Evolutionary conservation across 2,113 vertebrate genomes (phyloP).

Genomic region (Anarrhichthys ocellatus): DNA sequence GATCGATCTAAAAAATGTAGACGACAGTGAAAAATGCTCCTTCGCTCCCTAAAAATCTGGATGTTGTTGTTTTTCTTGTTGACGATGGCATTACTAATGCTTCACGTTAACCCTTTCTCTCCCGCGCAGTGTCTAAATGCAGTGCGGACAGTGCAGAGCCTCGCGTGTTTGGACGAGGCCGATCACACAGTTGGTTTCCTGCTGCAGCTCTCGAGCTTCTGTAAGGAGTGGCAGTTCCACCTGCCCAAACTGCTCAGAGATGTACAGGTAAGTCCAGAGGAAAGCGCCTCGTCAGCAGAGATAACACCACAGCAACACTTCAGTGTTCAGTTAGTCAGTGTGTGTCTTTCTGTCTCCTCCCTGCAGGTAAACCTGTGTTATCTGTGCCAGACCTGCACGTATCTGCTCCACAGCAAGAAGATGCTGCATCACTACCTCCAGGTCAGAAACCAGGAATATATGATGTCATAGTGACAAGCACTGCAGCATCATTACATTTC

Average conservation of each 20-base stretch:
- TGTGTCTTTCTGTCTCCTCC: conserved; percentile 7
- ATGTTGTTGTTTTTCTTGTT: no score
- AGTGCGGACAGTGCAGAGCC: conserved; percentile 92
- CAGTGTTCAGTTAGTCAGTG: neutral
- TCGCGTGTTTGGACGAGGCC: conserved; percentile 95
- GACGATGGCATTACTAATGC: neutral
- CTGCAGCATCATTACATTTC: neutral
- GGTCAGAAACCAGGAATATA: conserved; percentile 76
- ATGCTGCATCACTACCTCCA: conserved; percentile 98
- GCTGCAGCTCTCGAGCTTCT: conserved; percentile 96
- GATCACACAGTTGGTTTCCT: conserved; percentile 98
- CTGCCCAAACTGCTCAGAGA: conserved; percentile 93
- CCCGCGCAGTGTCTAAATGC: conserved; percentile 91
- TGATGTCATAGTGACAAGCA: neutral
- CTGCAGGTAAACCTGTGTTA: conserved; percentile 95
- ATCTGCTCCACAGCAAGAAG: conserved; percentile 96
- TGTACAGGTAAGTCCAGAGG: conserved; percentile 85
- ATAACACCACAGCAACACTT: neutral
- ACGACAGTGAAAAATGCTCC: neutral
- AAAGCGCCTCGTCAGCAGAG: neutral
- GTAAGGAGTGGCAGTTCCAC: conserved; percentile 97
- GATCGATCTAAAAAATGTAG: neutral
- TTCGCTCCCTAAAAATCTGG: no score
- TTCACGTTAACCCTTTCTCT: neutral
- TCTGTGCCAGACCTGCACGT: conserved; percentile 97